Evolutionary conservation across 2,888 invertebrate species (phyloP).

Genomic region (Ptilodon capucinus): DNA sequence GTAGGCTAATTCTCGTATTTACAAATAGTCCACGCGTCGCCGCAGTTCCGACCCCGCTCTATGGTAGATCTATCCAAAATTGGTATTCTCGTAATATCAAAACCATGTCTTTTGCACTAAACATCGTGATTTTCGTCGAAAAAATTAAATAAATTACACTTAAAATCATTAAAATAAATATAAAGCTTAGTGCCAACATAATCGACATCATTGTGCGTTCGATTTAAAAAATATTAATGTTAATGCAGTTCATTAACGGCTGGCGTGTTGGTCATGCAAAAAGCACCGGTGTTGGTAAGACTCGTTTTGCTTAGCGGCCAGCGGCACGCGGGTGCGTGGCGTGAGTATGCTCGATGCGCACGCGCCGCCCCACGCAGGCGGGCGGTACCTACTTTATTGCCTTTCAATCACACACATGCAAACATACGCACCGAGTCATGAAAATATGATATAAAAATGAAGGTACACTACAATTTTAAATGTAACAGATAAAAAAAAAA

Average conservation of each 20-base stretch:
- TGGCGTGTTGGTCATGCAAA: conserved; percentile 3
- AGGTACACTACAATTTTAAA: too few species aligned
- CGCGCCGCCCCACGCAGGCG: conserved; percentile 47
- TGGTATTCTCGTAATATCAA: too few species aligned
- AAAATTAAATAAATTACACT: too few species aligned
- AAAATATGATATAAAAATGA: background rate
- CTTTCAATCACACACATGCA: conserved; percentile 38
- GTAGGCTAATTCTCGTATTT: too few species aligned
- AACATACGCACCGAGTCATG: conserved; percentile 11
- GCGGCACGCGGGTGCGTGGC: conserved; percentile 31
- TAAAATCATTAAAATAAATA: too few species aligned
- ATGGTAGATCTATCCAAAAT: too few species aligned
- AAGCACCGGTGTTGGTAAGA: background rate
- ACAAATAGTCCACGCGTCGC: too few species aligned
- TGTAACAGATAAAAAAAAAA: background rate
- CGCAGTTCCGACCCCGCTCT: too few species aligned
- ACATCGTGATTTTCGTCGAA: too few species aligned
- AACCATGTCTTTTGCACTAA: too few species aligned
- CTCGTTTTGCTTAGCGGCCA: conserved; percentile 25
- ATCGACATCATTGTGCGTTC: background rate
- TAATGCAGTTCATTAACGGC: conserved; percentile 9
- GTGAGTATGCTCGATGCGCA: conserved; percentile 34
- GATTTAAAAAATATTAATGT: background rate
- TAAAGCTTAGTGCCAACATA: too few species aligned
- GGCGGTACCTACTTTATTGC: conserved; percentile 36